Percentiles rank a stretch among this genome's conserved stretches.
Conservation (phyloP, 2,797 vertebrate species). For the Poecilia picta region DNA sequence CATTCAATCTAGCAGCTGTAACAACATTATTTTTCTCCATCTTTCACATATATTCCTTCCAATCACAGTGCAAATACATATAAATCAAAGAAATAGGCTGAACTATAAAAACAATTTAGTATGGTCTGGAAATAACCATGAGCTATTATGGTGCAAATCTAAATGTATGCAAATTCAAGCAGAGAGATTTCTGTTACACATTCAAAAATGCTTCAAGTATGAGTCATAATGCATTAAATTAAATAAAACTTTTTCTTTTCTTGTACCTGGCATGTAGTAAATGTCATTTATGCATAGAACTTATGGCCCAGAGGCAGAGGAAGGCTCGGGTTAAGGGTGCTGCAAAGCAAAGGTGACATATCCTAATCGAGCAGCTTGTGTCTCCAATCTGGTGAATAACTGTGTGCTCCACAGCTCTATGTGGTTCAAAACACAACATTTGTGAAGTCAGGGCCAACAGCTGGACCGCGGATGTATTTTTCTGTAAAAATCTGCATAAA, state of each 20-base stretch:
- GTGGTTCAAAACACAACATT: constrained; percentile 35
- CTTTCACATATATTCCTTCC: not conserved
- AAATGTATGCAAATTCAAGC: constrained; percentile 4
- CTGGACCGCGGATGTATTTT: constrained; percentile 43
- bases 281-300: constrained; percentile 44
- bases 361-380: constrained; percentile 45
- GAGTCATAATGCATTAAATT: not conserved
- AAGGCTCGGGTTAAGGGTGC: constrained; percentile 26
- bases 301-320: constrained; percentile 26
- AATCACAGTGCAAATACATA: not conserved
- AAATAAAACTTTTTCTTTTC: constrained; percentile 16
- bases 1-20: not conserved
- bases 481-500: constrained; percentile 50
- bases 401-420: constrained; percentile 26
- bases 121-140: not conserved
- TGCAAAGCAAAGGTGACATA: constrained; percentile 26
- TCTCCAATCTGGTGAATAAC: constrained; percentile 47
- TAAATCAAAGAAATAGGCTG: not conserved
- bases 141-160: not conserved
- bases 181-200: constrained; percentile 8
- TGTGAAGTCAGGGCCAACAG: constrained; percentile 40
- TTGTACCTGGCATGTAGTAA: constrained; percentile 22
- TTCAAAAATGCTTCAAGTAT: constrained; percentile 10
- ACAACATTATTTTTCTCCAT: not conserved
- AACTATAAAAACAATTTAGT: not conserved